Evolutionary conservation across 2,113 vertebrate species (phyloP).

Genomic region (Austrofundulus limnaeus): DNA sequence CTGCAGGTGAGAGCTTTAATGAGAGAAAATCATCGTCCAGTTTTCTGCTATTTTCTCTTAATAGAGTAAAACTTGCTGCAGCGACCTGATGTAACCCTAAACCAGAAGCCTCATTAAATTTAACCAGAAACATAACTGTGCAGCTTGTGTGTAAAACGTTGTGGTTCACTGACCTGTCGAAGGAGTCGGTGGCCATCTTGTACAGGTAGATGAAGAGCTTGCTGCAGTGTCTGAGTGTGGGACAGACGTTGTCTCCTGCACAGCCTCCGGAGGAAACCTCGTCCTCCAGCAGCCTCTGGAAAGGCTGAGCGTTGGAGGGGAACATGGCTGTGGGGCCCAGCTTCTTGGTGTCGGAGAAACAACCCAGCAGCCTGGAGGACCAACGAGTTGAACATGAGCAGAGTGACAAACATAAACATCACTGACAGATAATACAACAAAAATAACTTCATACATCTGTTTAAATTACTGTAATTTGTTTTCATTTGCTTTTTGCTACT

Average conservation of each 20-base stretch:
- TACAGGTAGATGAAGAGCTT: conserved; percentile 98
- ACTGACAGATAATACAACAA: too few species aligned
- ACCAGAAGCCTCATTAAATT: too few species aligned
- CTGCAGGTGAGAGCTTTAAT: too few species aligned
- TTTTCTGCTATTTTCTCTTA: too few species aligned
- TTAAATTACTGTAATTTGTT: too few species aligned
- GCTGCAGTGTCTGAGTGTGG: conserved; percentile 92
- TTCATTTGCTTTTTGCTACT: too few species aligned
- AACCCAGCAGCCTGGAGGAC: conserved; percentile 87
- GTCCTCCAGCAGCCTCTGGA: conserved; percentile 94
- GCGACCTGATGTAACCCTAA: too few species aligned
- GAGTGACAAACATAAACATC: neutral
- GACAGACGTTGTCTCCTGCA: conserved; percentile 84
- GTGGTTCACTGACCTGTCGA: conserved; percentile 89
- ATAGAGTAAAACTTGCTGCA: too few species aligned
- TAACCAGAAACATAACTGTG: too few species aligned
- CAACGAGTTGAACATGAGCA: neutral
- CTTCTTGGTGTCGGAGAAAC: conserved; percentile 94
- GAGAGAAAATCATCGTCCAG: too few species aligned
- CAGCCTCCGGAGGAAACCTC: conserved; percentile 77
- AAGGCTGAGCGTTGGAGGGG: conserved; percentile 91
- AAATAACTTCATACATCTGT: too few species aligned
- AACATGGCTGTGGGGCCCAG: conserved; percentile 84
- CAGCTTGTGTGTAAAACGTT: too few species aligned
- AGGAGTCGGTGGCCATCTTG: conserved; percentile 97